Percentiles rank a stretch among this genome's conserved stretches.
These are phyloP conservation scores for Epinephelus coioides DNA, from an alignment of 2,797 vertebrate genomes.

Conservation along the genomic window DNA sequence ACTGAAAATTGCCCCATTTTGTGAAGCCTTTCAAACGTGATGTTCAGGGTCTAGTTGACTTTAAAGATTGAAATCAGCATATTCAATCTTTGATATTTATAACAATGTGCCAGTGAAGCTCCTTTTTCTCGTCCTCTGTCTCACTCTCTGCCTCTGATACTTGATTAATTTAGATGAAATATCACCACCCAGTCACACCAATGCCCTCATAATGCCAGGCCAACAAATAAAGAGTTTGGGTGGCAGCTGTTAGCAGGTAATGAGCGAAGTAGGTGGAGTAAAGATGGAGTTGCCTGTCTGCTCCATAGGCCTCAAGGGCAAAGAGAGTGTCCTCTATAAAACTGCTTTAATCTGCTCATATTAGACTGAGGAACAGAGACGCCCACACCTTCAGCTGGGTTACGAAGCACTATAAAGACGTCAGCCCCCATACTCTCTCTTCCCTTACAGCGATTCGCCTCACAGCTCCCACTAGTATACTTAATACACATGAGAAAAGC, in stretches of 20 bases:
- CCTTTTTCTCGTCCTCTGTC: background rate
- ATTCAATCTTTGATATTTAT: background rate
- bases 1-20: constrained; percentile 15
- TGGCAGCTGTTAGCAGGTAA: constrained; percentile 59
- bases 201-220: constrained; percentile 31
- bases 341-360: constrained; percentile 81
- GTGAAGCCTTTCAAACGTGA: background rate
- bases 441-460: constrained; percentile 32
- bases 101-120: background rate
- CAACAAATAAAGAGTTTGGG: constrained; percentile 60
- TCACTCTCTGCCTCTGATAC: constrained; percentile 1
- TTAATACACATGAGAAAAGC: constrained; percentile 15
- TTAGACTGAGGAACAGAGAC: constrained; percentile 69
- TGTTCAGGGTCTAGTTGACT: constrained; percentile 11
- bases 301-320: constrained; percentile 72
- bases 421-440: constrained; percentile 36
- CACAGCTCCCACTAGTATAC: constrained; percentile 19
- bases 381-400: constrained; percentile 64
- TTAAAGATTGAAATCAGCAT: background rate
- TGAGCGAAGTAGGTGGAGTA: constrained; percentile 55
- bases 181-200: constrained; percentile 11
- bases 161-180: constrained; percentile 42
- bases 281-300: constrained; percentile 52
- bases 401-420: constrained; percentile 77
- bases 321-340: constrained; percentile 77